A percentile compares a stretch with the other conserved stretches of the same genome.
Conservation (phyloP, 2,113 vertebrate genomes). For the Melanotaenia duboulayi region DNA sequence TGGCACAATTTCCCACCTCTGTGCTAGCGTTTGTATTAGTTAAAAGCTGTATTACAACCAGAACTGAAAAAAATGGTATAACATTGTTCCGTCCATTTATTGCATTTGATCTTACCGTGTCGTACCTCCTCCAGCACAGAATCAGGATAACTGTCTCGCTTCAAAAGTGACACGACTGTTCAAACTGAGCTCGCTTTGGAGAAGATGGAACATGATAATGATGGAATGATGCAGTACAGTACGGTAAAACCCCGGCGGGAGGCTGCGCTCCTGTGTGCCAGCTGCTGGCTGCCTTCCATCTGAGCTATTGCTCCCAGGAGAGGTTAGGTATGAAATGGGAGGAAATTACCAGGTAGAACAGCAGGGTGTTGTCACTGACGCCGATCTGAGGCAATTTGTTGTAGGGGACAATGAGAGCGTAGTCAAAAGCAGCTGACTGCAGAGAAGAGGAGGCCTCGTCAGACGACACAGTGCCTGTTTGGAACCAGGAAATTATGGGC, state of each 20-base stretch:
- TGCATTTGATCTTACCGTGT: no score
- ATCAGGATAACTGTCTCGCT: no score
- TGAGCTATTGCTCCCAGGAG: slow-evolving; percentile 21
- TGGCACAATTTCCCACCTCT: no score
- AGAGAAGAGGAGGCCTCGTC: not conserved
- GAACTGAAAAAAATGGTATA: no score
- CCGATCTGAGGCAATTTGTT: slow-evolving; percentile 30
- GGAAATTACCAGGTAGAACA: slow-evolving; percentile 35
- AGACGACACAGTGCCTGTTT: slow-evolving; percentile 8
- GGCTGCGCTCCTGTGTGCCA: not conserved
- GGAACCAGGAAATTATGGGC: slow-evolving; percentile 33
- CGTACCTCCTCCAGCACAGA: no score
- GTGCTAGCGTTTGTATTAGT: no score
- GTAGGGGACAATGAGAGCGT: slow-evolving; percentile 42
- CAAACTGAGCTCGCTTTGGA: no score
- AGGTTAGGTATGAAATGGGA: slow-evolving; percentile 42
- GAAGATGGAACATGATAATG: no score
- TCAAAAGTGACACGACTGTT: no score
- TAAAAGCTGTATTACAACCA: no score
- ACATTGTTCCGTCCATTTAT: no score
- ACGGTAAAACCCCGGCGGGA: not conserved
- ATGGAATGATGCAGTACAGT: accelerated
- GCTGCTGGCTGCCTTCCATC: slow-evolving; percentile 25
- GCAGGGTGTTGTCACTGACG: not conserved
- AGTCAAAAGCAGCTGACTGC: not conserved